Percentiles rank a stretch among this genome's conserved stretches.
phyloP scores from a whole-genome alignment of 2,888 invertebrate genomes.

The Scaptodrosophila latifasciaeformis region DNA sequence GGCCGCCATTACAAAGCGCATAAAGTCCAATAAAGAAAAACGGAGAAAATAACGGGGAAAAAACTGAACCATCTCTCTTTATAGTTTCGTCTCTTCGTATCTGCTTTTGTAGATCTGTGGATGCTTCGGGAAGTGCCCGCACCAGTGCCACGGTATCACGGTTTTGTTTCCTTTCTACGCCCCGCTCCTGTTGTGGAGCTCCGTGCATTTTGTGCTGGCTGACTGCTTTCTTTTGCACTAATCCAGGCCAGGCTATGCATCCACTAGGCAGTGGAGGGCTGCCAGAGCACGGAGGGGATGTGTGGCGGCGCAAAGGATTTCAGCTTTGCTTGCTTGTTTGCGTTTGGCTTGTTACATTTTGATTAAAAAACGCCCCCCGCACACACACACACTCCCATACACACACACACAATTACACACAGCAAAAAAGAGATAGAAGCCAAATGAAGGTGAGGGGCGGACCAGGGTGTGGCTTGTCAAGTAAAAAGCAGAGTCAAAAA shows the following conservation, averaged over 20 bases:
- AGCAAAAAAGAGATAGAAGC: slow-evolving; percentile 1
- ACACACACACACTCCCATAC: slow-evolving; percentile 34
- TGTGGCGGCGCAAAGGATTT: too few species aligned
- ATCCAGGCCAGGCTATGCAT: slow-evolving; percentile 48
- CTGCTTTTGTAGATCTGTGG: not conserved
- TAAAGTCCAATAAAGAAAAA: slow-evolving; percentile 66
- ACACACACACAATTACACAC: slow-evolving; percentile 8
- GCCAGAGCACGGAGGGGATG: too few species aligned
- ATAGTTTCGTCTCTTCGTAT: slow-evolving; percentile 30
- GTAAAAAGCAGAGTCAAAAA: slow-evolving; percentile 45
- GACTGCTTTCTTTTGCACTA: slow-evolving; percentile 56
- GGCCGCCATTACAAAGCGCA: slow-evolving; percentile 53
- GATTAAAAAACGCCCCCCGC: slow-evolving; percentile 69
- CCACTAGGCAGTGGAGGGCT: too few species aligned
- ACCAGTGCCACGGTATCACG: too few species aligned
- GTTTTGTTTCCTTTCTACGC: not conserved
- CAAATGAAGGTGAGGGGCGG: too few species aligned
- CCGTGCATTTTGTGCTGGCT: slow-evolving; percentile 4
- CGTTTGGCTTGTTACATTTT: slow-evolving; percentile 67
- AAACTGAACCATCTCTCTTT: slow-evolving; percentile 47
- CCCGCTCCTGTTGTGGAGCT: slow-evolving; percentile 33
- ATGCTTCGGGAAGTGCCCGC: too few species aligned
- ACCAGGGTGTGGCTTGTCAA: not conserved
- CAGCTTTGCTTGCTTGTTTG: slow-evolving; percentile 56
- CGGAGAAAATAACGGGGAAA: slow-evolving; percentile 43